Evolutionary conservation across 2,113 vertebrate genomes (phyloP), one percentile per base, ranked within the genome.

Genomic region (Platichthys flesus): DNA sequence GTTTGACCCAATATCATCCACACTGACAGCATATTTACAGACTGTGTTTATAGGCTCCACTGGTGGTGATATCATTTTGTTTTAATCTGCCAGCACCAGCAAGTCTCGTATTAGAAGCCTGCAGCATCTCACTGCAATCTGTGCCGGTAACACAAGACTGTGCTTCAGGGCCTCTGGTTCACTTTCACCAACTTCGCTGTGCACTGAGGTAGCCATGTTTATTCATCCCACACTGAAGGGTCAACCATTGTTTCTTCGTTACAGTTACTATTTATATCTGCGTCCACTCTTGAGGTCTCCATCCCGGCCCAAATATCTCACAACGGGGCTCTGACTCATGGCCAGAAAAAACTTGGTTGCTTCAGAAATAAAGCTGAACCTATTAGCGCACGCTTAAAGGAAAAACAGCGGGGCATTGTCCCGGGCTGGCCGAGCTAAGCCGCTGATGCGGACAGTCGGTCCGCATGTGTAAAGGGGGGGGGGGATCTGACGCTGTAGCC

Each of bases 351-450:
- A 88, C 71, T 76, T 54, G 10, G 60, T 66, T 72, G 85, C 78
- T 59, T 82, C 74, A 84, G 79, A 79, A 81, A 79, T 77, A 88
- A 87, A 84, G 81, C 90, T 85, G 60, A 69, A 88, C 77, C 83
- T 86, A 88, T 88, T 84, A 90, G 81, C 61, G 72, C 42, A 9
- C 65, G 70, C 70, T 84, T 81, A 84, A 61, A 78, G 57, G 65
- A 72, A 57, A 60, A 78, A 82, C 71, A 12, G 59, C 35, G 13
- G 81, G 78, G 61, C 75, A 79, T 84, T 79, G 84, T 86, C 65
- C 74, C 71, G 62, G 58, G 74, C 40, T n/a, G 64, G 68, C 71
- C 61, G 20, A 24, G 69, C 81, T 91, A 81, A 87, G 86, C 81
- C 60, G 4, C 20, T 49, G 67, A 79, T 63, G 72, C 59, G 69